phyloP scores from a whole-genome alignment of 2,888 invertebrate genomes.

The Agonopterix arenella region DNA sequence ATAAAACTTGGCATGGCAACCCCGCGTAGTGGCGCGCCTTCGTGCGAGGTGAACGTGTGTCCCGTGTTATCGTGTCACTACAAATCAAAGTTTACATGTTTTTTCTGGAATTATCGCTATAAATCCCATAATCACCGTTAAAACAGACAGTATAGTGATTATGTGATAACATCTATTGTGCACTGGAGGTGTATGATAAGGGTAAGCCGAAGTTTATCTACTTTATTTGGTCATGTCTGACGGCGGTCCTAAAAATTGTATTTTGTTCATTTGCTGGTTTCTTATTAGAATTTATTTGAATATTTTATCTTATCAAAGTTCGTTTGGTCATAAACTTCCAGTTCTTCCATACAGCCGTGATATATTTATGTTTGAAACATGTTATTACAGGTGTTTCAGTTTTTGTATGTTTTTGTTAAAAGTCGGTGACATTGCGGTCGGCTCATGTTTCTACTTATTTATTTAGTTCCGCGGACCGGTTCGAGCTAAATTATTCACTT shows the following conservation, averaged over 20 bases:
- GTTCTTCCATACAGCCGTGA: not conserved
- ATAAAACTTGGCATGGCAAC: slow-evolving; percentile 34
- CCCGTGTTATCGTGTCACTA: slow-evolving; percentile 42
- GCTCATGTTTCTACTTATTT: slow-evolving; percentile 11
- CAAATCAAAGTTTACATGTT: slow-evolving; percentile 62
- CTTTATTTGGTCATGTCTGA: slow-evolving; percentile 33
- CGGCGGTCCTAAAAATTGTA: slow-evolving; percentile 27
- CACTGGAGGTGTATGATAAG: slow-evolving; percentile 60
- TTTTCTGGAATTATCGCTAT: slow-evolving; percentile 41
- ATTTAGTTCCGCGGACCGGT: slow-evolving; percentile 11
- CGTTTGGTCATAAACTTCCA: too few species aligned
- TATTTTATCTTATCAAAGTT: slow-evolving; percentile 5
- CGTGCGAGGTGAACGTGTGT: slow-evolving; percentile 35
- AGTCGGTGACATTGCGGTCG: slow-evolving; percentile 4
- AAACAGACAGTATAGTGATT: slow-evolving; percentile 58
- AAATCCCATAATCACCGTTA: slow-evolving; percentile 36
- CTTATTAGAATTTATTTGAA: slow-evolving; percentile 18
- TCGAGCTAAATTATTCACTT: slow-evolving; percentile 15
- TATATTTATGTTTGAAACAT: not conserved
- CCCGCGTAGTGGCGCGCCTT: slow-evolving; percentile 55
- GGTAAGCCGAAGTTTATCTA: slow-evolving; percentile 54
- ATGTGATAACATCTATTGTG: slow-evolving; percentile 63
- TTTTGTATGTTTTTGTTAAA: slow-evolving; percentile 1
- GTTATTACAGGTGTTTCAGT: not conserved
- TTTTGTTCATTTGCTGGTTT: slow-evolving; percentile 22